Evolutionary conservation across 2,113 vertebrate species (phyloP).

Genomic region (Cebidichthys violaceus): DNA sequence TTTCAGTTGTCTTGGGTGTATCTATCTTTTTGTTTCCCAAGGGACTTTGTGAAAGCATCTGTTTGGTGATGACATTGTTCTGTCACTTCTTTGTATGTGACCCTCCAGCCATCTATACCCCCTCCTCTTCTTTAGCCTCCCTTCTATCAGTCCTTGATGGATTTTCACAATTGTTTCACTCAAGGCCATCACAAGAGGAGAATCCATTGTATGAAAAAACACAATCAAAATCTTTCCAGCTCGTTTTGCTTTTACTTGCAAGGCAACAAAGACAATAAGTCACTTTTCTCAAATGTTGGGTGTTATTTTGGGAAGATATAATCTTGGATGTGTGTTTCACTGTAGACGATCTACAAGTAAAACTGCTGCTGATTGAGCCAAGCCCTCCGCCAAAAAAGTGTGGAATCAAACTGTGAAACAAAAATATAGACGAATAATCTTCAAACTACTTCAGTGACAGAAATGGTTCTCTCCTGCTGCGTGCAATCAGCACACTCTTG

Average conservation of each 20-base stretch:
- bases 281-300: slow-evolving; percentile 14
- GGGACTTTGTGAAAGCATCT: slow-evolving; percentile 42
- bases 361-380: slow-evolving; percentile 52
- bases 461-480: slow-evolving; percentile 39
- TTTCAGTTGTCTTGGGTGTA: slow-evolving; percentile 15
- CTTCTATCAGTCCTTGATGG: slow-evolving; percentile 39
- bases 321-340: slow-evolving; percentile 25
- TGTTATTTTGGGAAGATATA: slow-evolving; percentile 28
- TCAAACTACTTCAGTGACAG: slow-evolving; percentile 45
- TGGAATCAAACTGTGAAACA: slow-evolving; percentile 52
- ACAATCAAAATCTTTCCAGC: slow-evolving; percentile 24
- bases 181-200: slow-evolving; percentile 21
- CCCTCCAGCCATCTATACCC: slow-evolving; percentile 30
- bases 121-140: slow-evolving; percentile 2
- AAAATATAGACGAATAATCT: slow-evolving; percentile 54
- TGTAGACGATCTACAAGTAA: slow-evolving; percentile 31
- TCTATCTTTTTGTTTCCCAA: background rate
- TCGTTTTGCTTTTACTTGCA: slow-evolving; percentile 11
- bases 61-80: slow-evolving; percentile 45
- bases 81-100: slow-evolving; percentile 15
- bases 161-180: slow-evolving; percentile 48
- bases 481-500: slow-evolving; percentile 58
- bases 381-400: slow-evolving; percentile 5
- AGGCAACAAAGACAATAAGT: background rate
- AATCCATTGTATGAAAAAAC: slow-evolving; percentile 4